Conservation (phyloP, 2,113 vertebrate species). For the Tringa solitaria region DNA sequence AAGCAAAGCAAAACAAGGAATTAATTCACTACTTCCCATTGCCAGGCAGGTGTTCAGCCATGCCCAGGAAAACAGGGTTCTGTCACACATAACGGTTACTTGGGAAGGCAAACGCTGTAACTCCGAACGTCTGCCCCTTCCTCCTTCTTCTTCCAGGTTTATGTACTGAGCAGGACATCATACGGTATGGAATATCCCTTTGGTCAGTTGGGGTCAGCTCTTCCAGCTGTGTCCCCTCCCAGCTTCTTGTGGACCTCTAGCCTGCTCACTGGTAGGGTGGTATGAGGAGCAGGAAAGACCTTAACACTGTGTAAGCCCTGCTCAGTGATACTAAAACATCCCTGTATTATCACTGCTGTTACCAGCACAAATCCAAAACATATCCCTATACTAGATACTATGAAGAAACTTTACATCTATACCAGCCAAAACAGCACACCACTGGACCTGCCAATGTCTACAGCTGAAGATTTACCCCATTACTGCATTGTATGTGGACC, state of each 20-base stretch:
- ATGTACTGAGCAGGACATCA: not conserved
- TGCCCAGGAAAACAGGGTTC: not conserved
- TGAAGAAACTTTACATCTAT: not conserved
- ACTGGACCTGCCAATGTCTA: not conserved
- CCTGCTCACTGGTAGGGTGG: not conserved
- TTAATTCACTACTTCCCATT: not conserved
- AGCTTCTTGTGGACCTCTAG: not conserved
- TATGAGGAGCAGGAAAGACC: not conserved
- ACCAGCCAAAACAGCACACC: not conserved
- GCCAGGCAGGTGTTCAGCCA: not conserved
- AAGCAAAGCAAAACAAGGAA: not conserved
- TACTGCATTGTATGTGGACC: accelerated
- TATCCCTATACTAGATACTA: not conserved
- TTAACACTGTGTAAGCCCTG: not conserved
- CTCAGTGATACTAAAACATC: not conserved
- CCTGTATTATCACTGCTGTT: not conserved
- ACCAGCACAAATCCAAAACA: not conserved
- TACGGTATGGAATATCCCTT: not conserved
- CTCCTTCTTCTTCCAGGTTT: not conserved
- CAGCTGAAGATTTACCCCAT: not conserved
- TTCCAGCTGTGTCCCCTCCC: not conserved
- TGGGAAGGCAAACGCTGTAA: not conserved
- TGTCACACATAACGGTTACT: not conserved
- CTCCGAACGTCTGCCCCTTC: not conserved
- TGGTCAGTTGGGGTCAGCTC: not conserved